These are phyloP conservation scores for Hylaeus anthracinus DNA, from an alignment of 1,140 invertebrate genomes.

Conservation along the genomic window DNA sequence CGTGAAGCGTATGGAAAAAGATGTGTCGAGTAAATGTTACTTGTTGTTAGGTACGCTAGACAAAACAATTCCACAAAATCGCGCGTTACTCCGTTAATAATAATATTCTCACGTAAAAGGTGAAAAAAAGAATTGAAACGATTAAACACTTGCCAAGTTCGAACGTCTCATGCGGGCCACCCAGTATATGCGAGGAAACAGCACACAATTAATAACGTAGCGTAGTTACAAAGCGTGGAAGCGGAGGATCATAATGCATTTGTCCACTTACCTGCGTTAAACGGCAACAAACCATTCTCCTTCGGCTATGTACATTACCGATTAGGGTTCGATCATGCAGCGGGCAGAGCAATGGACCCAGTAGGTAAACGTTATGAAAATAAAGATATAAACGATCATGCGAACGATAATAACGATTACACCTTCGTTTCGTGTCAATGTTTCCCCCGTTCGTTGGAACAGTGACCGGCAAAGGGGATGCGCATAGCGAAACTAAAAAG, in stretches of 20 bases:
- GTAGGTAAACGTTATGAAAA: conserved; percentile 70
- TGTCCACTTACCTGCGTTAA: conserved; percentile 56
- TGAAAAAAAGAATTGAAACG: too few species aligned
- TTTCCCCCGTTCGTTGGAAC: conserved; percentile 43
- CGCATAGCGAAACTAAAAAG: conserved; percentile 21
- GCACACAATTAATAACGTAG: conserved; percentile 37
- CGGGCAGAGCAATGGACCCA: conserved; percentile 70
- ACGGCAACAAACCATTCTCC: conserved; percentile 21
- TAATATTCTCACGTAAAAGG: too few species aligned
- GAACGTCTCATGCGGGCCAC: background rate
- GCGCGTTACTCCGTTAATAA: too few species aligned
- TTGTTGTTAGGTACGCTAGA: too few species aligned
- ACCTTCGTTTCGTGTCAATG: conserved; percentile 22
- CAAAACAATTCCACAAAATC: too few species aligned
- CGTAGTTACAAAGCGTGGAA: conserved; percentile 60
- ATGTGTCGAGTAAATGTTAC: too few species aligned
- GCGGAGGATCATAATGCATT: conserved; percentile 66
- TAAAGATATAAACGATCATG: conserved; percentile 70
- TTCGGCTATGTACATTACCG: conserved; percentile 65
- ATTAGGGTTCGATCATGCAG: conserved; percentile 74
- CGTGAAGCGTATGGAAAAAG: too few species aligned
- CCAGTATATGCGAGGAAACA: background rate
- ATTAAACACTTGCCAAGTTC: too few species aligned
- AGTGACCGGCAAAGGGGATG: conserved; percentile 22
- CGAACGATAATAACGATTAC: conserved; percentile 57